phyloP scores from a whole-genome alignment of 2,888 invertebrate species.

The Chymomyza fuscimana region DNA sequence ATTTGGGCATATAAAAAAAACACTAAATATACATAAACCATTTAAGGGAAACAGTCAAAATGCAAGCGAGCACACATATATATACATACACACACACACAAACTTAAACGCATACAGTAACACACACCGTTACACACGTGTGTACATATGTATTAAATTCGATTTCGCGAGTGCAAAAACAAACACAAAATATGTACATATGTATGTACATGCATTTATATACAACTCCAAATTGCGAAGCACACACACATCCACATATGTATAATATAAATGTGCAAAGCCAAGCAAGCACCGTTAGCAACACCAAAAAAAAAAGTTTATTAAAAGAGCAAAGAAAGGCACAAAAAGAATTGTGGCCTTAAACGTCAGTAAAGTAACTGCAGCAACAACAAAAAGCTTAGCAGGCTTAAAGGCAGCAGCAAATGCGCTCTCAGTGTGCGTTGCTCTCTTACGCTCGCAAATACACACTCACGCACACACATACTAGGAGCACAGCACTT shows the following conservation, averaged over 20 bases:
- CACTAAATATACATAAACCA: conserved; percentile 8
- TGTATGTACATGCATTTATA: not conserved
- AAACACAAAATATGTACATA: not conserved
- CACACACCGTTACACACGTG: not conserved
- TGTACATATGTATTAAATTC: not conserved
- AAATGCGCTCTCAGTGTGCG: not conserved
- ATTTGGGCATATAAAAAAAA: conserved; percentile 32
- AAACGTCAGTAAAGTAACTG: conserved; percentile 14
- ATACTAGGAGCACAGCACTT: not conserved
- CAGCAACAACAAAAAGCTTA: not conserved
- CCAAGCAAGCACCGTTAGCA: conserved; percentile 63
- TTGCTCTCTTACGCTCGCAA: conserved; percentile 24
- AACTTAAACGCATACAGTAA: not conserved
- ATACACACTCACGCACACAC: not conserved
- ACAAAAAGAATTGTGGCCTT: conserved; percentile 29
- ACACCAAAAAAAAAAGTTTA: conserved; percentile 40
- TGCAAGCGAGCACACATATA: conserved; percentile 12
- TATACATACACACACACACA: not conserved
- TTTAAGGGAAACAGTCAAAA: conserved; percentile 23
- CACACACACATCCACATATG: not conserved
- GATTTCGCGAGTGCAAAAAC: conserved; percentile 6
- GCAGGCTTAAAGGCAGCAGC: not conserved
- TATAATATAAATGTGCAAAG: too few species aligned
- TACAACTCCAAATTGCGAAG: conserved; percentile 4
- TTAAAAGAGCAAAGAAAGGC: not conserved